These are phyloP conservation scores for Ochotona curzoniae DNA, from an alignment of 2,113 vertebrate genomes.

Conservation along the genomic window DNA sequence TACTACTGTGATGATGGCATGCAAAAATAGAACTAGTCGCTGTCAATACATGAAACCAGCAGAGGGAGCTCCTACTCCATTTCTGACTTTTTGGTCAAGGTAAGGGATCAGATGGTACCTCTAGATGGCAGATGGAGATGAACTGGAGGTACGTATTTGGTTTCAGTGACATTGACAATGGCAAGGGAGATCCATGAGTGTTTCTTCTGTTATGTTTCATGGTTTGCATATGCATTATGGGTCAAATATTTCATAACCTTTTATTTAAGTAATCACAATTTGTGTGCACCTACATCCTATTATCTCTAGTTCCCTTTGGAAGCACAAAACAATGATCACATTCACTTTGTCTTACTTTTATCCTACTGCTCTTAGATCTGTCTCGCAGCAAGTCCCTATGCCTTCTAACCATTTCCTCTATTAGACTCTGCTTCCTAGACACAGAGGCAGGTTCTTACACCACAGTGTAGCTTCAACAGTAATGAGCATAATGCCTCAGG, in stretches of 20 bases:
- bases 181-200: not conserved
- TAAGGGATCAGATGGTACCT: not conserved
- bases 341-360: not conserved
- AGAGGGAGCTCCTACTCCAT: conserved; percentile 62
- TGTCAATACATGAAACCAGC: conserved; percentile 42
- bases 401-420: not conserved
- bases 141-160: not conserved
- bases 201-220: conserved; percentile 8
- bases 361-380: not conserved
- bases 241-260: not conserved
- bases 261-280: not conserved
- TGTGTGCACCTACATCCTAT: not conserved
- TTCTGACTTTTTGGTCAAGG: conserved; percentile 4
- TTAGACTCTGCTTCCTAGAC: not conserved
- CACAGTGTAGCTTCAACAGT: not conserved
- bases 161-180: not conserved
- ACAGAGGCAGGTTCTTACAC: not conserved
- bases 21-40: conserved; percentile 40
- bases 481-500: not conserved
- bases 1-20: not conserved
- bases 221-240: not conserved
- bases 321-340: not conserved
- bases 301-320: conserved; percentile 29
- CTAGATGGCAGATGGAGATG: not conserved
- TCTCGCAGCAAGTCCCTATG: not conserved